Percentiles rank a stretch among this genome's conserved stretches.
These are phyloP conservation scores for Lineus longissimus DNA, from an alignment of 1,140 invertebrate species.

Conservation along the genomic window DNA sequence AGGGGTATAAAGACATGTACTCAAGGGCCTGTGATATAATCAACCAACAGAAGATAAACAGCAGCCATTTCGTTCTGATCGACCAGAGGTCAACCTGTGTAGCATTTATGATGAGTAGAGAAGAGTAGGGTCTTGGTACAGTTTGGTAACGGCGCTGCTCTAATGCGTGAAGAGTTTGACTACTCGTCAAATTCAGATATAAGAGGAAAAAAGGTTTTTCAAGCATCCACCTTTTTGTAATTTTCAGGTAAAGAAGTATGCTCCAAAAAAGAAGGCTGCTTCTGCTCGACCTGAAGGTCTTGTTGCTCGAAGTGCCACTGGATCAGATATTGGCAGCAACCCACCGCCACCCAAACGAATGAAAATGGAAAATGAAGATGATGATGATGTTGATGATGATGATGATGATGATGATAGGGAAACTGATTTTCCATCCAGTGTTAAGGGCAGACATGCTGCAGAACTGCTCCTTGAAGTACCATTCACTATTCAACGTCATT, in stretches of 20 bases:
- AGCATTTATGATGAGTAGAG: too few relatives aligned
- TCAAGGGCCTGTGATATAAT: too few relatives aligned
- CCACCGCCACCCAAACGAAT: too few relatives aligned
- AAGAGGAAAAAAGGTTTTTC: slow-evolving; percentile 6
- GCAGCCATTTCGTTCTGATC: too few relatives aligned
- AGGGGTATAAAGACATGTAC: too few relatives aligned
- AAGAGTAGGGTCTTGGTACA: too few relatives aligned
- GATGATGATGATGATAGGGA: neutral
- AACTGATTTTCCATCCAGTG: neutral
- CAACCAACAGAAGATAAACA: too few relatives aligned
- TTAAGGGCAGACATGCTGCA: neutral
- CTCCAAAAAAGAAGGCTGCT: too few relatives aligned
- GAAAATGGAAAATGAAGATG: neutral
- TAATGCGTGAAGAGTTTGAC: too few relatives aligned
- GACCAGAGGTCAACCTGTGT: too few relatives aligned
- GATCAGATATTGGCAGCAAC: neutral
- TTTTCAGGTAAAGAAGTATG: slow-evolving; percentile 17
- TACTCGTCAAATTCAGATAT: too few relatives aligned
- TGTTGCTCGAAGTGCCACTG: slow-evolving; percentile 8
- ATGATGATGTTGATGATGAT: neutral
- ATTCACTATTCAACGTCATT: slow-evolving; percentile 6
- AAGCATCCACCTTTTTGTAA: slow-evolving; percentile 10
- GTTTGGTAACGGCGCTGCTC: too few relatives aligned
- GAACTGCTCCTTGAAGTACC: neutral
- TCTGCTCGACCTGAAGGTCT: slow-evolving; percentile 14